These are phyloP conservation scores for Pomacea maculata DNA, from an alignment of 1,140 invertebrate genomes.

Conservation along the genomic window DNA sequence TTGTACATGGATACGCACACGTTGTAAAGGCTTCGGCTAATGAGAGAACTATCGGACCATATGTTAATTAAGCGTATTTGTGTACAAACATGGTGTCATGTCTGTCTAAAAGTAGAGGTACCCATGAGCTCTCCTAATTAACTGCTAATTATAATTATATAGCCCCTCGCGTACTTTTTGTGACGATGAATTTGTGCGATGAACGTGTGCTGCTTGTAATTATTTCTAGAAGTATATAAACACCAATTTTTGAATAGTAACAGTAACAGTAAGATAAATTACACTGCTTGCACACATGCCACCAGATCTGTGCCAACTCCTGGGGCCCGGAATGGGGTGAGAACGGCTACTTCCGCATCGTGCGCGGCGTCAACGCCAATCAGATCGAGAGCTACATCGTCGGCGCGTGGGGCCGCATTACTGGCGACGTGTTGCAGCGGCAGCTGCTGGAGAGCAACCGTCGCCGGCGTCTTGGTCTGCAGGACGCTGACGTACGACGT, in stretches of 20 bases:
- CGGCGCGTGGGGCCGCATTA: conserved; percentile 46
- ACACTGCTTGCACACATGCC: neutral
- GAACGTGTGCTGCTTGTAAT: too few species aligned
- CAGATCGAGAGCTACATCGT: conserved; percentile 58
- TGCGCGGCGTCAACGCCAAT: conserved; percentile 54
- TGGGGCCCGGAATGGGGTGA: conserved; percentile 93
- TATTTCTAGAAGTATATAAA: too few species aligned
- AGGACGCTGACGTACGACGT: conserved; percentile 4
- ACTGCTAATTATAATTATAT: neutral
- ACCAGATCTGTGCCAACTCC: conserved; percentile 82
- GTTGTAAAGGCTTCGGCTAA: too few species aligned
- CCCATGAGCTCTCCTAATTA: neutral
- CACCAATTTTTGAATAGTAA: too few species aligned
- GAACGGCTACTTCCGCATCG: conserved; percentile 62
- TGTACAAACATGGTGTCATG: neutral
- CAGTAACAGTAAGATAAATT: too few species aligned
- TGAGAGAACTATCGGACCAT: too few species aligned
- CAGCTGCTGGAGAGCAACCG: conserved; percentile 18
- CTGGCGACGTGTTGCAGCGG: conserved; percentile 25
- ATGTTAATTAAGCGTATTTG: neutral
- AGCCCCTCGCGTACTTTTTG: neutral
- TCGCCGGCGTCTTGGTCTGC: conserved; percentile 17
- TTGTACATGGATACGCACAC: too few species aligned
- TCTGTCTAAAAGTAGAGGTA: neutral
- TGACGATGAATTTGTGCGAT: neutral